A percentile compares a stretch with the other conserved stretches of the same genome.
These are phyloP conservation scores for Drosophila simulans DNA, from an alignment of 1,140 invertebrate genomes.

Conservation along the genomic window DNA sequence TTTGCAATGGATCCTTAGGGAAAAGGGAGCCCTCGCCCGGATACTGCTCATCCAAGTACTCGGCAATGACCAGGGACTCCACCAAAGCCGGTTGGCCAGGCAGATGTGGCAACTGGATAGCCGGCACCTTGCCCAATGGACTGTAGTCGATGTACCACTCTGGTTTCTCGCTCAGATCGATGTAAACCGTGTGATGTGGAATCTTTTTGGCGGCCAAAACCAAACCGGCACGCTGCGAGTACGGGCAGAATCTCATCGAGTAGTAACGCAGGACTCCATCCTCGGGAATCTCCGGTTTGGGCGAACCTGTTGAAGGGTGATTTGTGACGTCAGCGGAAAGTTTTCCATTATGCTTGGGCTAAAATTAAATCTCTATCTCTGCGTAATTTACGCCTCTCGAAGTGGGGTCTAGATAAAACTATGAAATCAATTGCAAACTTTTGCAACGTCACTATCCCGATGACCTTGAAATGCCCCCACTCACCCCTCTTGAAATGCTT, in stretches of 20 bases:
- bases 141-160: slow-evolving; percentile 91
- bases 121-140: slow-evolving; percentile 91
- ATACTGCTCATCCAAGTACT: slow-evolving; percentile 94
- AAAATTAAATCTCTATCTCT: slow-evolving; percentile 29
- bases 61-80: slow-evolving; percentile 93
- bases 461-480: slow-evolving; percentile 41
- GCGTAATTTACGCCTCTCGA: slow-evolving; percentile 16
- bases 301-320: slow-evolving; percentile 86
- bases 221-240: slow-evolving; percentile 92
- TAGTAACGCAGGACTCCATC: slow-evolving; percentile 91
- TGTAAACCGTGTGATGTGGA: slow-evolving; percentile 93
- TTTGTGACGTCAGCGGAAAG: slow-evolving; percentile 46
- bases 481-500: slow-evolving; percentile 74
- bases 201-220: slow-evolving; percentile 93
- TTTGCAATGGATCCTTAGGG: slow-evolving; percentile 89
- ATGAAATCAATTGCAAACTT: slow-evolving; percentile 25
- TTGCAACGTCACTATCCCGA: slow-evolving; percentile 26
- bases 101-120: slow-evolving; percentile 89
- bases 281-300: slow-evolving; percentile 86
- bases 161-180: slow-evolving; percentile 93
- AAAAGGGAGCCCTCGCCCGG: slow-evolving; percentile 87
- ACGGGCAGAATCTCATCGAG: slow-evolving; percentile 96
- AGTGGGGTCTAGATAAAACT: slow-evolving; percentile 33
- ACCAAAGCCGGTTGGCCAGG: slow-evolving; percentile 87
- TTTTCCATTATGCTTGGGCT: slow-evolving; percentile 19